Evolutionary conservation across 2,113 vertebrate genomes (phyloP), one percentile per base, ranked within the genome.

Genomic region (Clarias batrachus): DNA sequence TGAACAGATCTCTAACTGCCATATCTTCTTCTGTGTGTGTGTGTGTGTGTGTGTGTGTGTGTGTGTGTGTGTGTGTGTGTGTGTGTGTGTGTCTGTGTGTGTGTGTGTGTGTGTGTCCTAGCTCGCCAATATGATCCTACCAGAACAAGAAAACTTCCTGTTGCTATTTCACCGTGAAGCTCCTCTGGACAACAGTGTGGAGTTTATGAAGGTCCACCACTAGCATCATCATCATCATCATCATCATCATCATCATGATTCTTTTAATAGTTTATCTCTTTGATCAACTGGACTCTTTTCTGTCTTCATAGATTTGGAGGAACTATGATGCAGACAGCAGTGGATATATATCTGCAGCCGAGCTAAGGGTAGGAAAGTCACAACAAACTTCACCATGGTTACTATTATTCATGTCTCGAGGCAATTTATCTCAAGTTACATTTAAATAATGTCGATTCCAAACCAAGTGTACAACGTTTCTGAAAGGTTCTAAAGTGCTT

Each of bases 241-340:
- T 63, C 9, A 27, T 71, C 14, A 37, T 11, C n/a, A 3, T 82
- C 37, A 65, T 54, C 11, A 0, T 2, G 3, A 27, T 30, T 21
- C 16, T 59, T 66, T 25, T 48, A 13, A 52, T 13, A 4, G 7
- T 60, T 6, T 19, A 23, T 21, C 48, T 48, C 2, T 12, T 14
- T 14, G 25, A 57, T 86, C 9, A 33, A 41, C 12, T 11, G 12
- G 14, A 23, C 87, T 87, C 52, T 60, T 84, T 65, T 88, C 54
- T 87, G 63, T 80, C 71, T 2, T n/a, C 93, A 86, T 87, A 99
- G 98, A 99, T 99, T 89, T 99, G 98, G 97, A 97, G 96, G 87
- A 97, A 95, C 91, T 99, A 99, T 0, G 98, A 99, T 48, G 93
- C 95, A 0, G 98, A 99, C 91, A 95, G 97, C 95, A 99, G 97